Evolutionary conservation across 2,113 vertebrate species (phyloP).

Genomic region (Hiodon alosoides): DNA sequence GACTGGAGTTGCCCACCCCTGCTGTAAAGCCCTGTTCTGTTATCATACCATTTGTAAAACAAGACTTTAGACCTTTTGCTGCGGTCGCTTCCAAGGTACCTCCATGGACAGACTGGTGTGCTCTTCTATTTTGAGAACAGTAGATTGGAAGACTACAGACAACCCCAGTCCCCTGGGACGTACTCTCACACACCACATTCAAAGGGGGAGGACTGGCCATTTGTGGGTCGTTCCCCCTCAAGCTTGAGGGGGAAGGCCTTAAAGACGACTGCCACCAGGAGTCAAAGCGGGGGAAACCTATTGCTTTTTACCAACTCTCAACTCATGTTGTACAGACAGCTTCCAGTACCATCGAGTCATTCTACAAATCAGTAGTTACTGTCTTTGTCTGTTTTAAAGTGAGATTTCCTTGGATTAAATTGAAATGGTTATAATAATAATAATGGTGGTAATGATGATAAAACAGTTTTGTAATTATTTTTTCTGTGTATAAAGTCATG

Average conservation of each 20-base stretch:
- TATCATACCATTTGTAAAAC: neutral
- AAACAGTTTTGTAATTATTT: slow-evolving; percentile 61
- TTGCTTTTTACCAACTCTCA: slow-evolving; percentile 16
- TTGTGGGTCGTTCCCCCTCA: neutral
- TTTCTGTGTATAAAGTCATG: slow-evolving; percentile 66
- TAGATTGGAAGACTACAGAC: neutral
- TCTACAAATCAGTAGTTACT: slow-evolving; percentile 26
- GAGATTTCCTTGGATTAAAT: slow-evolving; percentile 32
- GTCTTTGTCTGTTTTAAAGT: slow-evolving; percentile 35
- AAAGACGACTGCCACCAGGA: slow-evolving; percentile 16
- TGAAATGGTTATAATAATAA: slow-evolving; percentile 28
- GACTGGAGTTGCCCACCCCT: no score
- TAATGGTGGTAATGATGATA: slow-evolving; percentile 33
- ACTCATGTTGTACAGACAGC: slow-evolving; percentile 15
- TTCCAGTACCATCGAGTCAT: slow-evolving; percentile 27
- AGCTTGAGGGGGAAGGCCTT: slow-evolving; percentile 7
- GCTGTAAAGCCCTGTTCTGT: no score
- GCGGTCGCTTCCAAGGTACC: neutral
- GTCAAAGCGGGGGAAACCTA: neutral
- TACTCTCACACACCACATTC: neutral
- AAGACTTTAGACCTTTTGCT: neutral
- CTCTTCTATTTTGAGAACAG: no score
- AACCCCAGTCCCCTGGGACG: neutral
- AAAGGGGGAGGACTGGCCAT: neutral
- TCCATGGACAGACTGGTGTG: neutral